Evolutionary conservation across 2,888 invertebrate species (phyloP), one percentile per base, ranked within the genome.

Genomic region (Pseudococcus jackbeardsleyi): DNA sequence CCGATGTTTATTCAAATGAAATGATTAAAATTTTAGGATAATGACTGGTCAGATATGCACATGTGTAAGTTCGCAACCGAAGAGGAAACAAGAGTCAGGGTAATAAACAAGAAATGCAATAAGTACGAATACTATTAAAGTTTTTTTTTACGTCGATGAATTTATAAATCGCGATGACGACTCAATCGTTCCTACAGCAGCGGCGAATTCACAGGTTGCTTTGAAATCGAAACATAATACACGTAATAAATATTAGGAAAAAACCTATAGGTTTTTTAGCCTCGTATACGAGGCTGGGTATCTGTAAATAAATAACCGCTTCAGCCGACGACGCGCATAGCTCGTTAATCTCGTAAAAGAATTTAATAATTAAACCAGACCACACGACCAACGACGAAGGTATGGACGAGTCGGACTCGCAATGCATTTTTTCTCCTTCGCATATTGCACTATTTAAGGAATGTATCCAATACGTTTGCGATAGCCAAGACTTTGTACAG

Each of bases 11-110:
- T 82, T 82, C 79, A 82, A 82, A 82, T 82, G 79, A 82, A 79
- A 82, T 82, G 46, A 82, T 82, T 82, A 82, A 82, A 46, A 42
- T 82, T 82, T 82, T 46, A 82, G 46, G 79, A 82, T 82, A 82
- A 82, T 82, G 79, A 82, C 46, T 82, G n/a, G 19, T 82, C 79
- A 46, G 72, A 72, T 72, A 72, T 72, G 72, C 33, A 33, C 33
- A 72, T 72, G 72, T 33, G 72, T 72, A 33, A 72, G 33, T 72
- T 82, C 19, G 79, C 79, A 46, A 46, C 46, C 42, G 19, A 82
- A 46, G n/a, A 82, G 12, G 39, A 64, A 77, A 77, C 33, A 42
- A 6, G 64, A 64, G 46, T 46, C 79, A 26, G 79, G 12, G 46
- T 82, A 42, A 82, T 46, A 82, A 82, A 82, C 46, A 82, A 82